phyloP scores from a whole-genome alignment of 2,888 invertebrate genomes.

The Rambutsinella grinnellia region DNA sequence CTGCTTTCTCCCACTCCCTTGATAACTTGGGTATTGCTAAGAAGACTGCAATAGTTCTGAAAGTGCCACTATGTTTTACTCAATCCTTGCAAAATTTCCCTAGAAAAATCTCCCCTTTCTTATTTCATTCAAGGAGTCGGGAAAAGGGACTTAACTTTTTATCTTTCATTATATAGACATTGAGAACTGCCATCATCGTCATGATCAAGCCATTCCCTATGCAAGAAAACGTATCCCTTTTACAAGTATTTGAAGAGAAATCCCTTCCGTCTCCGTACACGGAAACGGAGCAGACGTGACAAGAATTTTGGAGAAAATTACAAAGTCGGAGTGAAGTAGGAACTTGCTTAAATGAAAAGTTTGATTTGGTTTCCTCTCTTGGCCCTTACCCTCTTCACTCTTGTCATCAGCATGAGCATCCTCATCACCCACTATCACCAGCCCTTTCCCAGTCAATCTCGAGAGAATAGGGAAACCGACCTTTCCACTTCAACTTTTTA shows the following conservation, averaged over 20 bases:
- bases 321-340: conserved; percentile 39
- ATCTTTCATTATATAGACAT: conserved; percentile 33
- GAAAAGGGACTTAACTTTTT: not conserved
- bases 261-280: conserved; percentile 7
- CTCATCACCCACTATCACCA: not conserved
- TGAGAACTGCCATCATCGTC: conserved; percentile 34
- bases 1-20: conserved; percentile 12
- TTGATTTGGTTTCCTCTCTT: conserved; percentile 48
- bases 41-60: not conserved
- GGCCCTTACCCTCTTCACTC: conserved; percentile 11
- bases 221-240: conserved; percentile 3
- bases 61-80: conserved; percentile 18
- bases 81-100: conserved; percentile 19
- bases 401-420: too few relatives aligned
- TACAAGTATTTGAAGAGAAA: conserved; percentile 24
- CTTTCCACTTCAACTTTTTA: too few relatives aligned
- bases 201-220: conserved; percentile 14
- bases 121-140: not conserved
- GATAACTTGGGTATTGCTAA: not conserved
- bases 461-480: too few relatives aligned
- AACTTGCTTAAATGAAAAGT: conserved; percentile 55
- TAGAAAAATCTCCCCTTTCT: not conserved
- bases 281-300: conserved; percentile 54
- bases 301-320: conserved; percentile 53
- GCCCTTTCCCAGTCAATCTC: conserved; percentile 11